Evolutionary conservation across 2,888 invertebrate species (phyloP).

Genomic region (Congeria kusceri): DNA sequence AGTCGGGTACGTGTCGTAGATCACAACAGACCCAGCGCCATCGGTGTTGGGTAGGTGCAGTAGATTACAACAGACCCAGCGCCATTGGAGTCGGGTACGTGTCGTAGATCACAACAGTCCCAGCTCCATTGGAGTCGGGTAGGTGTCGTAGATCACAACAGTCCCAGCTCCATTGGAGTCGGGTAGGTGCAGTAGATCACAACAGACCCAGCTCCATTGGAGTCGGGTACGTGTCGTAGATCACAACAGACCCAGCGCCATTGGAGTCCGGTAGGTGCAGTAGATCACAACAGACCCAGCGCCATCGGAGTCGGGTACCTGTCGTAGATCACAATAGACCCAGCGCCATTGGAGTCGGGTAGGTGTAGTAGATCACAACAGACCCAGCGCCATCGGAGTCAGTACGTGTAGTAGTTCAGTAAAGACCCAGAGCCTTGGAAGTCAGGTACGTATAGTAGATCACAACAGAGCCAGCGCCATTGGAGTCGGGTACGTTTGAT

Average conservation of each 20-base stretch:
- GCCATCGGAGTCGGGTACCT: neutral
- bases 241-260: too few relatives aligned
- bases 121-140: neutral
- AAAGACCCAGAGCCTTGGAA: too few relatives aligned
- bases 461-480: too few relatives aligned
- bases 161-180: constrained; percentile 53
- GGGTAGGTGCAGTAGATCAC: constrained; percentile 26
- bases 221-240: neutral
- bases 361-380: neutral
- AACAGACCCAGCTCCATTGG: neutral
- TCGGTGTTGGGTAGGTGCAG: neutral
- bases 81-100: neutral
- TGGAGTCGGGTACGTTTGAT: too few relatives aligned
- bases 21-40: too few relatives aligned
- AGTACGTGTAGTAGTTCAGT: too few relatives aligned
- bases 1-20: neutral
- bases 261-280: neutral
- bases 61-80: neutral
- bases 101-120: too few relatives aligned
- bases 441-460: too few relatives aligned
- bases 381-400: too few relatives aligned
- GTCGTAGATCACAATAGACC: neutral
- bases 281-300: neutral
- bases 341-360: neutral
- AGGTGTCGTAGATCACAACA: constrained; percentile 19